Evolutionary conservation across 2,113 vertebrate species (phyloP).

Genomic region (Rhinichthys klamathensis): DNA sequence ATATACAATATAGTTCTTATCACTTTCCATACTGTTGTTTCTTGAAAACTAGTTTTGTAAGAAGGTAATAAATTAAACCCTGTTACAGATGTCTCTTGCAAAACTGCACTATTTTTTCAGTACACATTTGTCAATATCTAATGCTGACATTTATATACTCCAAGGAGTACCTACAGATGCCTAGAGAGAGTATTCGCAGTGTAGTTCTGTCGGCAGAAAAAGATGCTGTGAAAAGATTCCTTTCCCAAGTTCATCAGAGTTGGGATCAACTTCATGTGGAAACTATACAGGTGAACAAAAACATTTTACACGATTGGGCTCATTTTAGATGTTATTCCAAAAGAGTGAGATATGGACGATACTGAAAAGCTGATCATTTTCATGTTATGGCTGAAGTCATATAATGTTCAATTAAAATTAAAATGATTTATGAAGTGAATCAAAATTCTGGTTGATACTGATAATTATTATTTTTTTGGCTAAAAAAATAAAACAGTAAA

Average conservation of each 20-base stretch:
- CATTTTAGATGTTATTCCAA: neutral
- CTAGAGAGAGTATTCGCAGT: conserved; percentile 80
- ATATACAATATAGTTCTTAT: neutral
- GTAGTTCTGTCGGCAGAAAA: conserved; percentile 84
- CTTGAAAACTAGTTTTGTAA: neutral
- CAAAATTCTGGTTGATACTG: too few species aligned
- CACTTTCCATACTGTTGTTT: neutral
- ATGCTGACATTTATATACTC: conserved; percentile 7
- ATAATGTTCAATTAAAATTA: neutral
- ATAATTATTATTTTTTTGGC: too few species aligned
- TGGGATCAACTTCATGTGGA: conserved; percentile 83
- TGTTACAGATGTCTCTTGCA: neutral
- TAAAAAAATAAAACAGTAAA: too few species aligned
- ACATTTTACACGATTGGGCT: neutral
- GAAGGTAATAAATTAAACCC: neutral
- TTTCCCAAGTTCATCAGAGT: conserved; percentile 83
- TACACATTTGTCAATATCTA: neutral
- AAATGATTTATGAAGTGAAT: too few species aligned
- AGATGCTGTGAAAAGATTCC: conserved; percentile 80
- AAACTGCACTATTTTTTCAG: conserved; percentile 1
- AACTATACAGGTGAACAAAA: conserved; percentile 69
- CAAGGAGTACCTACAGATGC: conserved; percentile 86
- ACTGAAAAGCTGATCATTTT: neutral
- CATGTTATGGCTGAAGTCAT: neutral
- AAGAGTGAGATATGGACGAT: neutral